Conservation (phyloP, 2,797 vertebrate genomes). For the Gallirallus australis region DNA sequence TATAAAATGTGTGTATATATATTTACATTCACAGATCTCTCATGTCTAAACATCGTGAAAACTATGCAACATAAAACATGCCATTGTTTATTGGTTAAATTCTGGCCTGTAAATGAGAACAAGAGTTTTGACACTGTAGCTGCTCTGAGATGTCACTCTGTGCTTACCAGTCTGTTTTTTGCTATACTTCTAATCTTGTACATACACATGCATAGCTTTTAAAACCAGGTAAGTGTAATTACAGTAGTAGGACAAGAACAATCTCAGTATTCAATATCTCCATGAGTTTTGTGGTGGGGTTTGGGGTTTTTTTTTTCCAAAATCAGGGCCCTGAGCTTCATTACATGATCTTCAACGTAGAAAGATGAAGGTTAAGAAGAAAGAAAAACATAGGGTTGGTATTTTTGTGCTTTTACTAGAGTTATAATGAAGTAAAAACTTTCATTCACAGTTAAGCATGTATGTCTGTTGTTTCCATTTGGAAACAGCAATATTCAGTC, state of each 20-base stretch:
- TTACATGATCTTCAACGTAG: not conserved
- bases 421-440: not conserved
- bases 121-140: not conserved
- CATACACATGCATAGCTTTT: not conserved
- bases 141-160: not conserved
- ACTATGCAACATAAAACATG: not conserved
- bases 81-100: not conserved
- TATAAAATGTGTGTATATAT: not conserved
- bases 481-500: not conserved
- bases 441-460: not conserved
- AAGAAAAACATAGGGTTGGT: not conserved
- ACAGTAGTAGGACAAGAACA: not conserved
- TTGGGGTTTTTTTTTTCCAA: not conserved
- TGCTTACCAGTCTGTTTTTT: not conserved
- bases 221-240: not conserved
- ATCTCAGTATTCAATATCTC: not conserved
- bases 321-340: not conserved
- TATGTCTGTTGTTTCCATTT: not conserved
- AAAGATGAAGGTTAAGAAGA: not conserved
- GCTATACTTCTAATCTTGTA: not conserved
- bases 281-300: not conserved
- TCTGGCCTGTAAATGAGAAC: not conserved
- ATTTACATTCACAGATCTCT: not conserved
- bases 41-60: not conserved
- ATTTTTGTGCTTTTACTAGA: not conserved